Evolutionary conservation across 2,113 vertebrate genomes (phyloP), one percentile per base, ranked within the genome.

Genomic region (Vulpes ferrilata): DNA sequence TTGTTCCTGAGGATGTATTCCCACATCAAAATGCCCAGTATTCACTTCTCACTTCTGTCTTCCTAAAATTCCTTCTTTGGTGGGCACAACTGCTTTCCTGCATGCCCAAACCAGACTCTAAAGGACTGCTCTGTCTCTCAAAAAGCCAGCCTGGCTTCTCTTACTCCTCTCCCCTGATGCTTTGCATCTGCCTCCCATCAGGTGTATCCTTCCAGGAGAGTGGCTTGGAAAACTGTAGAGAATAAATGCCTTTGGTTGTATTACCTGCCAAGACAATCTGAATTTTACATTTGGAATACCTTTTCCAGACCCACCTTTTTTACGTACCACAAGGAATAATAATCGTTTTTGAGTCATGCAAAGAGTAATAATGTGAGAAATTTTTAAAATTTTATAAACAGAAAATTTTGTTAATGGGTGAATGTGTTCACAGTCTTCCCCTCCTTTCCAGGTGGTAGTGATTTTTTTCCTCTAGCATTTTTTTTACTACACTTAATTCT

Each of bases 211-310:
- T 67, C 35, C 51, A 67, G 48, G 25, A 93, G 19, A 55, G 3
- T 15, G 78, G 7, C 78, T 81, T 93, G 83, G 35, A 96, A 97
- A 97, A 55, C 27, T 17, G 32, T 8, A 76, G 67, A 38, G 5
- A 93, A 90, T 38, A 96, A 90, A 95, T 64, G 23, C 10, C 76
- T 85, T 97, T 85, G 35, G 83, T 90, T 48, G 78, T 90, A 59
- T 92, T 84, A 78, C 48, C 57, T 91, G n/a, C 73, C 80, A 76
- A 74, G 25, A 65, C 11, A 15, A 83, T 43, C 32, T 20, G 67
- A 86, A 55, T 74, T 82, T 83, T 25, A 55, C 60, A 80, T 71
- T 62, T 96, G 53, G 73, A 83, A 86, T 86, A 78, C 19, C 19
- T 93, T 81, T 89, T 81, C 51, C 64, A 83, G 60, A 59, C 30